Evolutionary conservation across 1,140 invertebrate species (phyloP).

Genomic region (Drosophila lacertosa): DNA sequence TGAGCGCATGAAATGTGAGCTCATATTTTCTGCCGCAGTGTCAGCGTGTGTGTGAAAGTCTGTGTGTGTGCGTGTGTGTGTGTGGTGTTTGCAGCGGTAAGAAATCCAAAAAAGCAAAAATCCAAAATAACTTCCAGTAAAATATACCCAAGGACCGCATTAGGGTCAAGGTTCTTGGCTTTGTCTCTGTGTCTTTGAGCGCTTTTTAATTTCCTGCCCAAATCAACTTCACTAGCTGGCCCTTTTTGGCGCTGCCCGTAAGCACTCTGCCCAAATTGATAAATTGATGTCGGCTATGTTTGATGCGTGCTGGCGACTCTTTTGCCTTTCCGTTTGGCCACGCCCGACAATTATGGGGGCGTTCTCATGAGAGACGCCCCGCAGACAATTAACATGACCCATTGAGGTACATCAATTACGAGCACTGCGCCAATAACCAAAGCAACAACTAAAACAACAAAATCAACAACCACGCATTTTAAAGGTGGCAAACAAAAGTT

Average conservation of each 20-base stretch:
- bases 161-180: slow-evolving; percentile 19
- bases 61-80: slow-evolving; percentile 9
- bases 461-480: not conserved
- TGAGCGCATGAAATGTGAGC: slow-evolving; percentile 15
- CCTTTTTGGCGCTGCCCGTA: not conserved
- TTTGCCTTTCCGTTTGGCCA: not conserved
- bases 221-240: not conserved
- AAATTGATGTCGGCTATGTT: not conserved
- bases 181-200: not conserved
- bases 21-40: not conserved
- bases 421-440: slow-evolving; percentile 22
- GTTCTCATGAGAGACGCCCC: not conserved
- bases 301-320: not conserved
- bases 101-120: no score
- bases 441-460: slow-evolving; percentile 23
- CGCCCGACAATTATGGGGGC: not conserved
- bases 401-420: slow-evolving; percentile 66
- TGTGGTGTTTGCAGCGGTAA: no score
- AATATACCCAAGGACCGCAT: slow-evolving; percentile 1
- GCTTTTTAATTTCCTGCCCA: slow-evolving; percentile 20
- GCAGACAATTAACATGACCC: slow-evolving; percentile 58
- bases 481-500: slow-evolving; percentile 26
- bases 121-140: slow-evolving; percentile 13
- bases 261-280: not conserved
- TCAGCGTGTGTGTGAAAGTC: not conserved